These are phyloP conservation scores for Furcula furcula DNA, from an alignment of 2,888 invertebrate genomes.

Conservation along the genomic window DNA sequence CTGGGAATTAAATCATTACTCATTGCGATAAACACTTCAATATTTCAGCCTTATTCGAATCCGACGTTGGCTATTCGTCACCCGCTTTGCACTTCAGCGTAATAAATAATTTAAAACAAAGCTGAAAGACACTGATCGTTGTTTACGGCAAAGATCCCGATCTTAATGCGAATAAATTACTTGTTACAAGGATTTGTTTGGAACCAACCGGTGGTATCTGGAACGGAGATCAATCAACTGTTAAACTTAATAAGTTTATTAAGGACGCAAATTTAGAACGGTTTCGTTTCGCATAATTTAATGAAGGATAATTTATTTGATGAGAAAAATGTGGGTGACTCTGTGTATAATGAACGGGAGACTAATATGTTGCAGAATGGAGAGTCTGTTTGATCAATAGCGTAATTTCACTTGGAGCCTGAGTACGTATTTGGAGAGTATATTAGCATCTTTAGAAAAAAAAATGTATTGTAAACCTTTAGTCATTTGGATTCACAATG, in stretches of 20 bases:
- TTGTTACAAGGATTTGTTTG: conserved; percentile 32
- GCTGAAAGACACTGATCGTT: conserved; percentile 34
- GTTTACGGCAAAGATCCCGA: conserved; percentile 39
- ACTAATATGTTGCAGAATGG: background rate
- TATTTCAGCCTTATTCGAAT: conserved; percentile 21
- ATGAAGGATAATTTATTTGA: conserved; percentile 15
- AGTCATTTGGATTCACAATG: too few species aligned
- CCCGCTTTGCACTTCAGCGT: conserved; percentile 15
- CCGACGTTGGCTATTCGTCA: conserved; percentile 25
- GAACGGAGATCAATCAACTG: conserved; percentile 33
- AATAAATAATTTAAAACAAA: conserved; percentile 42
- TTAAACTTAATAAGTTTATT: conserved; percentile 34
- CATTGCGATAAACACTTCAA: conserved; percentile 20
- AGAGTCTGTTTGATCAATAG: background rate
- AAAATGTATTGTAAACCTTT: too few species aligned
- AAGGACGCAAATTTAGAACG: conserved; percentile 16
- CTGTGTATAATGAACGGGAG: background rate
- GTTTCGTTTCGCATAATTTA: conserved; percentile 14
- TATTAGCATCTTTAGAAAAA: too few species aligned
- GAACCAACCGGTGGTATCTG: conserved; percentile 14
- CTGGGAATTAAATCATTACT: conserved; percentile 15
- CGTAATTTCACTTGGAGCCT: too few species aligned
- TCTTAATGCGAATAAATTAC: conserved; percentile 44
- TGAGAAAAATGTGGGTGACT: conserved; percentile 12
- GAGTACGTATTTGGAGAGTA: too few species aligned